Conservation (phyloP, 2,113 vertebrate genomes). For the Charina bottae region DNA sequence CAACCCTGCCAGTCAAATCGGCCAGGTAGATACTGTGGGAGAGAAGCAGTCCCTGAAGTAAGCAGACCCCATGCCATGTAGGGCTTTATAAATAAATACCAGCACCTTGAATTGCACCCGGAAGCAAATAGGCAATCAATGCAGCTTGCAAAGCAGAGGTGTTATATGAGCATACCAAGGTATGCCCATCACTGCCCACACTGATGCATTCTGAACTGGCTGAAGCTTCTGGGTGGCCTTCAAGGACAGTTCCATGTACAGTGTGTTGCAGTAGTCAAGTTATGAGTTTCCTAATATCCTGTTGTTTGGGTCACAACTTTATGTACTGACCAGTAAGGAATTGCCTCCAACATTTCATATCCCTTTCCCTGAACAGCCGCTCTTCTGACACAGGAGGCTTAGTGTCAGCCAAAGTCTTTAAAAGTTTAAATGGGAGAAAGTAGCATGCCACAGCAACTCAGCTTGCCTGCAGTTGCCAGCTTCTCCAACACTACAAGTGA, state of each 20-base stretch:
- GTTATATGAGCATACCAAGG: not conserved
- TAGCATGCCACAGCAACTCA: not conserved
- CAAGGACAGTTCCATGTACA: not conserved
- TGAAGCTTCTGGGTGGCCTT: not conserved
- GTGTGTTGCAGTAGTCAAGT: not conserved
- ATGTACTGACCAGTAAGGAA: not conserved
- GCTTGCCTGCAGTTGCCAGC: not conserved
- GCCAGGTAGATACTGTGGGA: not conserved
- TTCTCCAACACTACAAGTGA: not conserved
- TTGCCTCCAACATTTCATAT: not conserved
- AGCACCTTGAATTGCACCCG: not conserved
- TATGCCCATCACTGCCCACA: not conserved
- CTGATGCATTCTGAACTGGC: not conserved
- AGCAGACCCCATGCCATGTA: not conserved
- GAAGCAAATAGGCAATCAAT: not conserved
- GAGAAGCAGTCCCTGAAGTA: not conserved
- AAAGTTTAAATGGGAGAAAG: not conserved
- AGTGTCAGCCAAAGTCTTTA: not conserved
- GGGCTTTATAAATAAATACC: not conserved
- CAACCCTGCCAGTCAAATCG: not conserved
- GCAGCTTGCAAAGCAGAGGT: not conserved
- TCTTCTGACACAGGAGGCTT: not conserved
- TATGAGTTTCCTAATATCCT: not conserved
- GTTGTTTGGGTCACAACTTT: not conserved
- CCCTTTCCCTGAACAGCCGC: not conserved